These are phyloP conservation scores for Amiota mariae DNA, from an alignment of 2,888 invertebrate genomes.

Conservation along the genomic window DNA sequence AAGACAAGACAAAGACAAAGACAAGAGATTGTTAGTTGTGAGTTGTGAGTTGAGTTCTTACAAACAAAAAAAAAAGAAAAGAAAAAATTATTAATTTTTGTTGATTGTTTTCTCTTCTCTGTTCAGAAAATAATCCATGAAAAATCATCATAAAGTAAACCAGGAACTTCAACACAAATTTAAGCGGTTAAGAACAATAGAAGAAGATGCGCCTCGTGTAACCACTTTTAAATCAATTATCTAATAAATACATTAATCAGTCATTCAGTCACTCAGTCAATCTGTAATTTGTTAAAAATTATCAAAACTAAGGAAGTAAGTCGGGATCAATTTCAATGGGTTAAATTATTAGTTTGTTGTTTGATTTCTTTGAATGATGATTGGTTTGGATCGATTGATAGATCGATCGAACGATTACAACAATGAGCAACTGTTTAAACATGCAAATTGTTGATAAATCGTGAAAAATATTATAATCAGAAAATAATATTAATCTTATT, in stretches of 20 bases:
- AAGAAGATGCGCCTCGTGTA: neutral
- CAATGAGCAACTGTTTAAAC: conserved; percentile 57
- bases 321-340: no score
- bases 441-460: conserved; percentile 61
- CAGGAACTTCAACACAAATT: neutral
- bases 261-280: no score
- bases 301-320: no score
- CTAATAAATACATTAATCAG: no score
- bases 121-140: neutral
- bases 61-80: neutral
- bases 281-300: no score
- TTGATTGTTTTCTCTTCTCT: neutral
- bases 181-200: neutral
- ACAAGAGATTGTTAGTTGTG: neutral
- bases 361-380: no score
- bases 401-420: no score
- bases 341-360: no score
- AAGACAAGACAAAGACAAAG: no score
- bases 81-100: neutral
- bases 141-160: neutral
- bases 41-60: neutral
- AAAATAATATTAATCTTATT: conserved; percentile 46
- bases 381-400: no score
- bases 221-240: no score
- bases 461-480: conserved; percentile 48